These are phyloP conservation scores for Heteronetta atricapilla DNA, from an alignment of 2,113 vertebrate species.

Conservation along the genomic window DNA sequence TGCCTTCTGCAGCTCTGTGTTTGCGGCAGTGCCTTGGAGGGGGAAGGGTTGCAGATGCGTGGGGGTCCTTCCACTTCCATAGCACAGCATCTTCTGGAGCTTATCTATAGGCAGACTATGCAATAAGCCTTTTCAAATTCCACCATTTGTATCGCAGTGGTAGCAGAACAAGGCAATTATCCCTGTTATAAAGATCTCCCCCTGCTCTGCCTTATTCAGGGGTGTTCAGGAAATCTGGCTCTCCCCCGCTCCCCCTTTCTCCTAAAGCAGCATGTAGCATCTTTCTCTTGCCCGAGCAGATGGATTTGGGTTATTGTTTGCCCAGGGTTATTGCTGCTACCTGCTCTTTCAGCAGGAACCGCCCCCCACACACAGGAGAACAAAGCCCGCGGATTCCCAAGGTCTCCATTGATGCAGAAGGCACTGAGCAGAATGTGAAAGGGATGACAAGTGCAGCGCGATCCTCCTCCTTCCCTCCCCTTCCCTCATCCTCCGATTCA, in stretches of 20 bases:
- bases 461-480: conserved; percentile 40
- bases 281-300: not conserved
- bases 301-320: not conserved
- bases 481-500: conserved; percentile 39
- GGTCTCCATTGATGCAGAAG: conserved; percentile 50
- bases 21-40: not conserved
- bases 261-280: not conserved
- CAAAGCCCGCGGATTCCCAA: conserved; percentile 24
- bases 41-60: not conserved
- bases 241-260: not conserved
- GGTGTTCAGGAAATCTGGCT: conserved; percentile 1
- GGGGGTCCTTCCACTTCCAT: not conserved
- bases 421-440: not conserved
- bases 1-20: no score
- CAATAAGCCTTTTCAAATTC: not conserved
- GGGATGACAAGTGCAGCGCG: conserved; percentile 9
- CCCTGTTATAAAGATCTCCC: not conserved
- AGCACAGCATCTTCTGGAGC: not conserved
- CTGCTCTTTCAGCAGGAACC: conserved; percentile 38
- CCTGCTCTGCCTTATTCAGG: not conserved
- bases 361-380: not conserved
- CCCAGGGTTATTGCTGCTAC: conserved; percentile 8
- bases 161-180: not conserved
- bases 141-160: not conserved
- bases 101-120: not conserved